Conservation (phyloP, 2,797 vertebrate genomes). For the Clarias laeviceps region DNA sequence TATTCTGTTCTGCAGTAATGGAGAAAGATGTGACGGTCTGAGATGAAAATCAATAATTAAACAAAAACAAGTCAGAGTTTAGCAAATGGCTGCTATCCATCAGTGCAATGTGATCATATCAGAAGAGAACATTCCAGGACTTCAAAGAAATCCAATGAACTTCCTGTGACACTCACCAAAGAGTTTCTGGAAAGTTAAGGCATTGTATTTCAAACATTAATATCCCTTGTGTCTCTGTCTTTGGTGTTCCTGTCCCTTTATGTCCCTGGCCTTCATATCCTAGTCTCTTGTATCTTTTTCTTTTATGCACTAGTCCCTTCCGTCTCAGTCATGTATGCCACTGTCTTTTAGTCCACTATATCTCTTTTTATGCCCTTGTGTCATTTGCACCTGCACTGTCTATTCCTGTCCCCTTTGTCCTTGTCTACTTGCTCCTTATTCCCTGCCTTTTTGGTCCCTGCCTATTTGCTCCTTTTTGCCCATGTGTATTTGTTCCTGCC, state of each 20-base stretch:
- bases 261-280: background rate
- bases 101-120: background rate
- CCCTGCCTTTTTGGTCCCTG: background rate
- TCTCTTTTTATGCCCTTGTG: background rate
- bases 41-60: slow-evolving; percentile 4
- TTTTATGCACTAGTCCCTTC: background rate
- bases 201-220: background rate
- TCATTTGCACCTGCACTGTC: background rate
- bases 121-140: background rate
- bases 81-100: background rate
- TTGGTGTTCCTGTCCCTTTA: background rate
- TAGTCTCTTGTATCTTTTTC: background rate
- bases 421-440: background rate
- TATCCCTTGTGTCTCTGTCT: background rate
- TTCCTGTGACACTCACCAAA: background rate
- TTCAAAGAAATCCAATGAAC: background rate
- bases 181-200: background rate
- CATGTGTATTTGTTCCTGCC: background rate
- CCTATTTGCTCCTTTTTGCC: background rate
- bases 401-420: background rate
- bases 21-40: background rate
- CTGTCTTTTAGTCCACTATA: background rate
- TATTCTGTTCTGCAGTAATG: background rate
- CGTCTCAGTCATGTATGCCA: background rate
- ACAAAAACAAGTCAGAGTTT: background rate